Evolutionary conservation across 2,797 vertebrate species (phyloP).

Genomic region (Remorina albescens): DNA sequence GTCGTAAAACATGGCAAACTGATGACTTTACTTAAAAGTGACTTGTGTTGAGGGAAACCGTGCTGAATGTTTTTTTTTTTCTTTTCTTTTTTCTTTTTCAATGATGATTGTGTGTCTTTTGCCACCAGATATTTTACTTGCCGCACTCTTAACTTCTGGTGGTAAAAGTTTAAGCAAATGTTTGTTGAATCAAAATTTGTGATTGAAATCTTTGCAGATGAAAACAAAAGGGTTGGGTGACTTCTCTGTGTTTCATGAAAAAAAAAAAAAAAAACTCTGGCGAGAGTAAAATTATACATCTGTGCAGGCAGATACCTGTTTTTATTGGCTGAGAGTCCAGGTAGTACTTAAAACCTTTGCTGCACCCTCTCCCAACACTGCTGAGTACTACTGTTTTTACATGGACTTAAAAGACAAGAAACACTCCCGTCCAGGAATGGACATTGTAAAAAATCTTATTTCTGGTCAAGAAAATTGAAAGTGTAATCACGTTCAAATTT

Average conservation of each 20-base stretch:
- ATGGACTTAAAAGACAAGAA: conserved; percentile 51
- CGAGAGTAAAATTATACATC: conserved; percentile 74
- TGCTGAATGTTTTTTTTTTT: conserved; percentile 16
- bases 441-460: conserved; percentile 23
- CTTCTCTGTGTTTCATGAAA: conserved; percentile 55
- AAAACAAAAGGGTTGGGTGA: conserved; percentile 62
- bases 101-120: not conserved
- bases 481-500: conserved; percentile 15
- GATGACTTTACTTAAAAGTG: conserved; percentile 75
- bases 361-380: conserved; percentile 62
- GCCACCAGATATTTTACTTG: conserved; percentile 24
- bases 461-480: conserved; percentile 45
- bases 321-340: conserved; percentile 74
- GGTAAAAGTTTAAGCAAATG: conserved; percentile 59
- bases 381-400: conserved; percentile 69
- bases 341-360: conserved; percentile 70
- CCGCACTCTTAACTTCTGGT: conserved; percentile 40
- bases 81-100: not conserved
- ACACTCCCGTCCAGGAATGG: conserved; percentile 33
- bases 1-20: conserved; percentile 75
- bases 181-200: conserved; percentile 36
- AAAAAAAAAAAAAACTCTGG: conserved; percentile 59
- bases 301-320: conserved; percentile 78
- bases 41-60: conserved; percentile 22
- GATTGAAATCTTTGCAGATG: conserved; percentile 40